Evolutionary conservation across 2,888 invertebrate species (phyloP).

Genomic region (Dasysyrphus albostriatus): DNA sequence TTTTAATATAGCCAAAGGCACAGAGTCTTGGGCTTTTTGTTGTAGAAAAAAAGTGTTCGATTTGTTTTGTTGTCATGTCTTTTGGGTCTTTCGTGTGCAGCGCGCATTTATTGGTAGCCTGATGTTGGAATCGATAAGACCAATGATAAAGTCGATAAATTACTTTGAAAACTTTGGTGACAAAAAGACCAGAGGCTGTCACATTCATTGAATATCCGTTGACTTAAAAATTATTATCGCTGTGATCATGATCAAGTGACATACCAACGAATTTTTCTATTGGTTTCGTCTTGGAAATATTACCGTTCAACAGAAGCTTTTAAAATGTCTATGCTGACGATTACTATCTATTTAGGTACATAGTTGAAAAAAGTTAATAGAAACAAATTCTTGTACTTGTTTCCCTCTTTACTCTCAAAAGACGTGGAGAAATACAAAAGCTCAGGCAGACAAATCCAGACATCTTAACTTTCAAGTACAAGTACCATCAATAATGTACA

Average conservation of each 20-base stretch:
- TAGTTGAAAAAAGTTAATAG: too few relatives aligned
- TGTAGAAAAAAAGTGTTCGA: conserved; percentile 2
- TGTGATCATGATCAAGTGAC: neutral
- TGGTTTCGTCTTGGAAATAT: neutral
- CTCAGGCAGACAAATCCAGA: too few relatives aligned
- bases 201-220: conserved; percentile 3
- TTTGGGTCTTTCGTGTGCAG: conserved; percentile 1
- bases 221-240: neutral
- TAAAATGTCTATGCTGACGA: too few relatives aligned
- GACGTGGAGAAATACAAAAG: too few relatives aligned
- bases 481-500: too few relatives aligned
- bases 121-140: conserved; percentile 20
- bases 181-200: conserved; percentile 47
- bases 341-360: too few relatives aligned
- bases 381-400: too few relatives aligned
- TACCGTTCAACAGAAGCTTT: neutral
- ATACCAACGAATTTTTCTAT: neutral
- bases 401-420: too few relatives aligned
- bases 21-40: conserved; percentile 10
- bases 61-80: conserved; percentile 40
- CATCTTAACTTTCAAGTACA: too few relatives aligned
- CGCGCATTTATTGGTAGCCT: conserved; percentile 1
- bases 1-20: neutral
- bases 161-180: conserved; percentile 42
- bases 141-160: conserved; percentile 22